These are phyloP conservation scores for Pelecanus crispus DNA, from an alignment of 2,113 vertebrate species.

Conservation along the genomic window DNA sequence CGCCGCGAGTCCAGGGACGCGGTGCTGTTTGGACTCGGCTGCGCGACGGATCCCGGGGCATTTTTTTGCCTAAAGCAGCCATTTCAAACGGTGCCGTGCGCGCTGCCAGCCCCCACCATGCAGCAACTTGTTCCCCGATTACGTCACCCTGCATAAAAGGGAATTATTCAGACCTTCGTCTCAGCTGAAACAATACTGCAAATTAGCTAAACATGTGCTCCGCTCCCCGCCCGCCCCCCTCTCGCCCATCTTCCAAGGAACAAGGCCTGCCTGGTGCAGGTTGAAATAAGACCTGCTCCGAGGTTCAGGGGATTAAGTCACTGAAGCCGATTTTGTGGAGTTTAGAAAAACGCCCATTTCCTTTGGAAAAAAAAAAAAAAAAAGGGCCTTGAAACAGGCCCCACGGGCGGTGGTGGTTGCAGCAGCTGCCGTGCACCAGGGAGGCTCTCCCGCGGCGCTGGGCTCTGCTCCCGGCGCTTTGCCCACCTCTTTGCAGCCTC, in stretches of 20 bases:
- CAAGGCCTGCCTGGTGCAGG: background rate
- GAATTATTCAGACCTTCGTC: conserved; percentile 50
- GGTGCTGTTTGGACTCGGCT: background rate
- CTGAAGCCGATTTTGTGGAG: background rate
- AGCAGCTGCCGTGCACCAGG: rapidly evolving
- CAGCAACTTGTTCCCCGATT: conserved; percentile 23
- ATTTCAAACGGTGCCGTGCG: background rate
- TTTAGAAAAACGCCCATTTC: background rate
- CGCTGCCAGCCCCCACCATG: conserved; percentile 10
- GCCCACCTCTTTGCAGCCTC: background rate
- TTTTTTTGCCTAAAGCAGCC: background rate
- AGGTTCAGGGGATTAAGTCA: background rate
- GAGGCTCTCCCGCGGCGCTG: background rate
- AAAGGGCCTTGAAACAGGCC: background rate
- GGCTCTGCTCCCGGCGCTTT: background rate
- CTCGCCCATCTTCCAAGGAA: background rate
- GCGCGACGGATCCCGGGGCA: background rate
- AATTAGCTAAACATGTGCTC: conserved; percentile 13
- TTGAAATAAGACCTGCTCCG: background rate
- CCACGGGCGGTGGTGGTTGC: rapidly evolving
- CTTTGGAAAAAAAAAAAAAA: background rate
- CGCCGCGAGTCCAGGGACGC: background rate
- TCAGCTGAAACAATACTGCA: conserved; percentile 63
- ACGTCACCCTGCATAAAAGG: conserved; percentile 53
- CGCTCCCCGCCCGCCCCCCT: background rate